Evolutionary conservation across 2,113 vertebrate genomes (phyloP).

Genomic region (Serilophus lunatus): DNA sequence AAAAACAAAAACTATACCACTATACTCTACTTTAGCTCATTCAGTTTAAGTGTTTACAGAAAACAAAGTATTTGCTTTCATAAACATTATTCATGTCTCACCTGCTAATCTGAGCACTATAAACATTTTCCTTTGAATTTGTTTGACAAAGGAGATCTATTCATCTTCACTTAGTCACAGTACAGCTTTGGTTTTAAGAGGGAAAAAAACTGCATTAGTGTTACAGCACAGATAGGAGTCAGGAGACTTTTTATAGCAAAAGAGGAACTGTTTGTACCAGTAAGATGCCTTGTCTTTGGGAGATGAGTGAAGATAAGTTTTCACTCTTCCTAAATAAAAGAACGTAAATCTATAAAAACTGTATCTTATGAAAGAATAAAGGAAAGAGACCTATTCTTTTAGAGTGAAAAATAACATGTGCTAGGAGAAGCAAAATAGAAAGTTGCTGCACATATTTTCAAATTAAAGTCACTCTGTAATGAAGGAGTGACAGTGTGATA

Average conservation of each 20-base stretch:
- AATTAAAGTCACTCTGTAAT: background rate
- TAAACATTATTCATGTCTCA: background rate
- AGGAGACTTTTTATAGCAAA: background rate
- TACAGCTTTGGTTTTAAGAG: background rate
- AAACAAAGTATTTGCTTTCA: background rate
- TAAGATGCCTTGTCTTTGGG: background rate
- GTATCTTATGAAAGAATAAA: background rate
- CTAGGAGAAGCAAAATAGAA: background rate
- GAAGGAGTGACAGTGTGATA: background rate
- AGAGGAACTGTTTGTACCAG: background rate
- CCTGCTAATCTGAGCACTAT: background rate
- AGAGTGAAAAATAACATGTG: background rate
- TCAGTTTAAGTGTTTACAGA: background rate
- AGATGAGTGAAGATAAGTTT: background rate
- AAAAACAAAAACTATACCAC: background rate
- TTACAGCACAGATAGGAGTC: background rate
- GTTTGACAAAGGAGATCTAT: background rate
- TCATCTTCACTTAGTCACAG: background rate
- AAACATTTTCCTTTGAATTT: background rate
- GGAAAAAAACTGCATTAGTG: too few relatives aligned
- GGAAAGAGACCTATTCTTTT: background rate
- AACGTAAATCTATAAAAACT: background rate
- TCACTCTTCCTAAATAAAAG: background rate
- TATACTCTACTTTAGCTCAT: background rate
- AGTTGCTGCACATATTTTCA: background rate